These are phyloP conservation scores for Eremophila alpestris DNA, from an alignment of 2,797 vertebrate species.

Conservation along the genomic window DNA sequence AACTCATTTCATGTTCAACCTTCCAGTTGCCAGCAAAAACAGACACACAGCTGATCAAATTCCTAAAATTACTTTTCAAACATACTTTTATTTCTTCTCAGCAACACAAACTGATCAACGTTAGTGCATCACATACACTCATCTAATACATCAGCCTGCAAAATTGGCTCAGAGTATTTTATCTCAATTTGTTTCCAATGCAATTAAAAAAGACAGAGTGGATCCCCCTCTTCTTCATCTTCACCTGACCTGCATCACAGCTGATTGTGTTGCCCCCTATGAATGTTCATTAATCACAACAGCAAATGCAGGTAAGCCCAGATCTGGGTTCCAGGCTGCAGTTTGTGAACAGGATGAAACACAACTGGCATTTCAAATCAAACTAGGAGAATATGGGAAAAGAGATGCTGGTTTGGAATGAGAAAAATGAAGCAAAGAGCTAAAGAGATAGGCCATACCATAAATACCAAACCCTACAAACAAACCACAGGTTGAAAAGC, in stretches of 20 bases:
- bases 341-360: slow-evolving; percentile 51
- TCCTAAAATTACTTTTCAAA: not conserved
- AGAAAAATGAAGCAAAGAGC: slow-evolving; percentile 53
- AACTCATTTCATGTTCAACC: not conserved
- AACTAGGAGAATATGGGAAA: not conserved
- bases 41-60: not conserved
- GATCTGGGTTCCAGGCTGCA: slow-evolving; percentile 32
- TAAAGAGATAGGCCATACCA: not conserved
- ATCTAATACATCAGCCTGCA: not conserved
- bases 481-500: not conserved
- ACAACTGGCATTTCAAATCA: slow-evolving; percentile 49
- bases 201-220: not conserved
- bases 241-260: slow-evolving; percentile 9
- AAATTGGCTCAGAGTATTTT: not conserved
- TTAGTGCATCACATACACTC: not conserved
- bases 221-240: not conserved
- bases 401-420: slow-evolving; percentile 47
- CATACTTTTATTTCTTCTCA: not conserved
- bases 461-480: not conserved
- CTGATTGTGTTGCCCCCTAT: slow-evolving; percentile 34
- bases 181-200: slow-evolving; percentile 40
- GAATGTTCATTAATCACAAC: slow-evolving; percentile 60
- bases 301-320: slow-evolving; percentile 47
- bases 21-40: not conserved
- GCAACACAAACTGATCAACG: not conserved